Evolutionary conservation across 2,797 vertebrate genomes (phyloP), one percentile per base, ranked within the genome.

Genomic region (Leptatherina wallacei): DNA sequence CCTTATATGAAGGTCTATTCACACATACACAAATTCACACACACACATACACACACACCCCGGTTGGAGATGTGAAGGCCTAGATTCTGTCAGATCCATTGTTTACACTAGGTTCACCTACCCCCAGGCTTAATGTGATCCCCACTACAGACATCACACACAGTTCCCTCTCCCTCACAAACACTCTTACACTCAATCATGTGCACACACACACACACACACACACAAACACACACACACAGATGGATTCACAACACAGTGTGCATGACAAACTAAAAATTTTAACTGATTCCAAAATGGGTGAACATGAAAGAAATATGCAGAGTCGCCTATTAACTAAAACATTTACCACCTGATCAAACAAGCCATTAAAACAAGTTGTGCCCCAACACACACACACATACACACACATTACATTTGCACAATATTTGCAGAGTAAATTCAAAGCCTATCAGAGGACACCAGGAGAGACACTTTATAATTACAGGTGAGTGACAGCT

Each of bases 101-200:
- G 95, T 95, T 94, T 93, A 85, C 92, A 94, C 88, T 91, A 85
- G 85, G 85, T 89, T 91, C 88, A 93, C 90, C 87, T 93, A 92
- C 94, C 95, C 94, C 88, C 85, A 69, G 93, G 95, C 92, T 90
- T 61, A 90, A 74, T 66, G 77, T 94, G 93, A 95, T 93, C 94
- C 93, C 89, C 83, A 82, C 79, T 83, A 85, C 78, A 80, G 51
- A 88, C 87, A 89, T 88, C 86, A 89, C 81, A 88, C 71, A 69
- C 73, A 61, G 40, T 72, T 62, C 52, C 58, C n/a, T 55, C 35
- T 54, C 71, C 61, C 33, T 3, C 35, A 57, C 63, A 71, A 49
- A 65, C 69, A 61, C 52, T 62, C 33, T 56, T 55, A 63, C 52
- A 55, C 38, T 61, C 42, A 20, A 22, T 30, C 56, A 38, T 57